Conservation (phyloP, 2,797 vertebrate genomes). For the Fistularia tabacaria region DNA sequence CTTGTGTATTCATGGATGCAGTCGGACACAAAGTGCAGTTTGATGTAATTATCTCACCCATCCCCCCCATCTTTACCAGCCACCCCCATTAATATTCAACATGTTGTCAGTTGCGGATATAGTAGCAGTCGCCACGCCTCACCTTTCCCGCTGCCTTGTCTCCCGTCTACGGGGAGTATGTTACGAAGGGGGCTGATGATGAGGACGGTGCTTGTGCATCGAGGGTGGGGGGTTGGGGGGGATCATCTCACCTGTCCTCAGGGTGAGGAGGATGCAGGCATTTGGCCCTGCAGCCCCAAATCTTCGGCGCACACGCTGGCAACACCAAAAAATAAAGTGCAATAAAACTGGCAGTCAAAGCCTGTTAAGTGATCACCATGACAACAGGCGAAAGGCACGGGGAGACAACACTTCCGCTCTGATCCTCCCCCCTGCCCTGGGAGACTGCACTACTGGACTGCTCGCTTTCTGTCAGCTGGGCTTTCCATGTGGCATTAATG, state of each 20-base stretch:
- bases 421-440: slow-evolving; percentile 9
- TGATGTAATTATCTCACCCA: slow-evolving; percentile 10
- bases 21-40: background rate
- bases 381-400: slow-evolving; percentile 56
- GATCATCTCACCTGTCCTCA: slow-evolving; percentile 21
- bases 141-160: slow-evolving; percentile 33
- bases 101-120: slow-evolving; percentile 50
- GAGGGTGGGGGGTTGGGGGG: background rate
- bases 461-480: slow-evolving; percentile 29
- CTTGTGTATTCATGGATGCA: background rate
- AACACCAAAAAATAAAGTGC: slow-evolving; percentile 60
- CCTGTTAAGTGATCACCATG: slow-evolving; percentile 66
- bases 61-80: slow-evolving; percentile 16
- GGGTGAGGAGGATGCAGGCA: background rate
- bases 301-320: slow-evolving; percentile 23
- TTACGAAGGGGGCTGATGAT: slow-evolving; percentile 5
- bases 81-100: slow-evolving; percentile 52
- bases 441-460: slow-evolving; percentile 35
- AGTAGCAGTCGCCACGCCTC: slow-evolving; percentile 39
- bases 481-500: slow-evolving; percentile 28
- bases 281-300: background rate
- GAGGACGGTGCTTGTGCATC: slow-evolving; percentile 13
- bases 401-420: slow-evolving; percentile 38
- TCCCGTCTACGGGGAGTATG: slow-evolving; percentile 25
- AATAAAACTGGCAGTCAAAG: slow-evolving; percentile 62